Evolutionary conservation across 2,888 invertebrate genomes (phyloP), one percentile per base, ranked within the genome.

Genomic region (Acronicta alni): DNA sequence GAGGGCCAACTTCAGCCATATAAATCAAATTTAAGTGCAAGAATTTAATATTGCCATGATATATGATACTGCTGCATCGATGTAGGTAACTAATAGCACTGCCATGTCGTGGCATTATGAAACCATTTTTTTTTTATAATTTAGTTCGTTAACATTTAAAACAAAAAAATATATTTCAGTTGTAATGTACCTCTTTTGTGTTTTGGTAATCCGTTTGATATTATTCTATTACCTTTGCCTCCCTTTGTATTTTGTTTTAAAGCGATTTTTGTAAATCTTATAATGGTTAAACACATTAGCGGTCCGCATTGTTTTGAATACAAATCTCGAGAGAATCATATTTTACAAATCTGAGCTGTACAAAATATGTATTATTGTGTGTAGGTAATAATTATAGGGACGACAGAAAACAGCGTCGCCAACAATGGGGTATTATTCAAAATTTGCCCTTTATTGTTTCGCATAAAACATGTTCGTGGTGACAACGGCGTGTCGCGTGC

Each of bases 381-480:
- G 60, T 66, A 70, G 76, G 74, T 79, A 80, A 84, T 85, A 87
- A 87, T 83, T 83, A 83, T 86, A 87, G 87, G 84, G 85, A 81
- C 80, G 84, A 83, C 86, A 83, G 84, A 85, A 84, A 85, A 86
- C 84, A 85, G 83, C 82, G 80, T 78, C 73, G 73, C 64, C 73
- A 85, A 91, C 90, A 91, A 92, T 87, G 81, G 87, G 85, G 77
- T 84, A 88, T 90, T 90, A 91, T 90, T 88, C 90, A 87, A 87
- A 89, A 91, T 91, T 88, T 88, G 87, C 83, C 89, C 90, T 88
- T 91, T 89, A 90, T 89, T 89, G 89, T 90, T 83, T 82, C 87
- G 77, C 86, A 89, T 90, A 89, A 90, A 92, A 92, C 90, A 90
- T 90, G 88, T 89, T 87, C 79, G 80, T 80, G 82, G 85, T 86